A percentile compares a stretch with the other conserved stretches of the same genome.
Evolutionary conservation across 2,888 invertebrate genomes (phyloP).

Genomic region (Drosophila atripex): DNA sequence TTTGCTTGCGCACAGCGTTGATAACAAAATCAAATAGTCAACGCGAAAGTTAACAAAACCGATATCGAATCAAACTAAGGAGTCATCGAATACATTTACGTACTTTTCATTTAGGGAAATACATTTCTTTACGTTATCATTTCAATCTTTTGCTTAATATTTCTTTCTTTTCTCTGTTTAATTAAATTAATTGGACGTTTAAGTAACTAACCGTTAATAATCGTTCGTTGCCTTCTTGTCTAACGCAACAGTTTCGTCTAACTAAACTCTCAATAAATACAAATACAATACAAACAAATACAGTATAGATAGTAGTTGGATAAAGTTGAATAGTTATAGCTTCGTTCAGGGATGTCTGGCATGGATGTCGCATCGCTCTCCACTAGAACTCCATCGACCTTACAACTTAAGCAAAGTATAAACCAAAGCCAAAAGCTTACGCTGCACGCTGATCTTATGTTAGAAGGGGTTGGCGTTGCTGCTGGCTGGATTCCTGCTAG

Average conservation of each 20-base stretch:
- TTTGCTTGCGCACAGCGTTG: conserved; percentile 73
- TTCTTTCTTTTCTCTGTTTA: conserved; percentile 46
- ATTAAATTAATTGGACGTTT: conserved; percentile 82
- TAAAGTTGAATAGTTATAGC: conserved; percentile 50
- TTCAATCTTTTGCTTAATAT: conserved; percentile 29
- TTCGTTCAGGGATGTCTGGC: conserved; percentile 25
- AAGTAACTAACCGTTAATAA: conserved; percentile 83
- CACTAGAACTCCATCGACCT: conserved; percentile 54
- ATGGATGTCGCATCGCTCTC: conserved; percentile 8
- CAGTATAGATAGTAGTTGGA: conserved; percentile 54
- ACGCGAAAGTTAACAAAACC: conserved; percentile 65
- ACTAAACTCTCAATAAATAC: conserved; percentile 76
- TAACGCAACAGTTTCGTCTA: conserved; percentile 65
- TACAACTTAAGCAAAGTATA: conserved; percentile 86
- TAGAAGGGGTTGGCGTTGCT: conserved; percentile 87
- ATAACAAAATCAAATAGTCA: conserved; percentile 62
- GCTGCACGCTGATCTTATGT: conserved; percentile 85
- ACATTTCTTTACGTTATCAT: conserved; percentile 40
- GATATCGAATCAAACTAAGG: conserved; percentile 48
- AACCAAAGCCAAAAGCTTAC: conserved; percentile 86
- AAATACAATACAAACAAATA: conserved; percentile 73
- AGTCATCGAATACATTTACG: conserved; percentile 26
- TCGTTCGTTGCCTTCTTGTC: conserved; percentile 49
- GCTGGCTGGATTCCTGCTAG: conserved; percentile 85
- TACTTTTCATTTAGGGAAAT: conserved; percentile 35